Base-by-base conservation (phyloP, 2,113 vertebrate genomes). In the Microcebus murinus region DNA sequence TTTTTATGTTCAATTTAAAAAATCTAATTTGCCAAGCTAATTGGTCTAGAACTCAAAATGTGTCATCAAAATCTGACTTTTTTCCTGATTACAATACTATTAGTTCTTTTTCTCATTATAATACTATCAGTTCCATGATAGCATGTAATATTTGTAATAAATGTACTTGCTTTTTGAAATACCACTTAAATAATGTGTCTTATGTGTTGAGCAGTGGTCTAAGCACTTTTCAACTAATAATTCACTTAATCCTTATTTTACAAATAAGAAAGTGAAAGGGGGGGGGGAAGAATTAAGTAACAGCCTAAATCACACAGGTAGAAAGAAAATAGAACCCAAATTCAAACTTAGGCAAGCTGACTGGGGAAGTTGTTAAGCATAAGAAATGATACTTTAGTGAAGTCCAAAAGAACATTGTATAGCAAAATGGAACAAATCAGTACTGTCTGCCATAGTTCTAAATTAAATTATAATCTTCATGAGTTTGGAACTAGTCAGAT, bases 51-150 rank as follows among this genome's bases (percentile, higher is more conserved):
- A 59, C 0, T 0, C 1, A 1, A 85, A 57, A 1, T 59, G 34
- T 59, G 34, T 92, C 39, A 87, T 76, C 65, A 1, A 6, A 9
- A 6, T 18, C 0, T 57, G 55, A 20, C 6, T 13, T 77, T 29
- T 0, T 0, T 18, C 59, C 59, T 61, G 3, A 63, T 63, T 63
- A 63, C 59, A 63, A 27, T 27, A 63, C 59, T 63, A 29, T 0
- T 8, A 68, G 63, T 85, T 59, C 59, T 34, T 0, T 0, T 18
- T 25, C 59, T 63, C 3, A 29, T 29, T 63, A 29, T 25, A 29
- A 63, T 27, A 63, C 59, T 63, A 29, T 0, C 6, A 71, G 63
- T 82, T 65, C 59, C 17, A 50, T 1, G 0, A 90, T 45, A 48
- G 23, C 89, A 0, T 0, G 3, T n/a, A 13, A 89, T 73, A 87